Percentiles rank a stretch among this genome's conserved stretches.
Conservation (phyloP, 1,140 invertebrate species). For the Drosophila bipectinata region DNA sequence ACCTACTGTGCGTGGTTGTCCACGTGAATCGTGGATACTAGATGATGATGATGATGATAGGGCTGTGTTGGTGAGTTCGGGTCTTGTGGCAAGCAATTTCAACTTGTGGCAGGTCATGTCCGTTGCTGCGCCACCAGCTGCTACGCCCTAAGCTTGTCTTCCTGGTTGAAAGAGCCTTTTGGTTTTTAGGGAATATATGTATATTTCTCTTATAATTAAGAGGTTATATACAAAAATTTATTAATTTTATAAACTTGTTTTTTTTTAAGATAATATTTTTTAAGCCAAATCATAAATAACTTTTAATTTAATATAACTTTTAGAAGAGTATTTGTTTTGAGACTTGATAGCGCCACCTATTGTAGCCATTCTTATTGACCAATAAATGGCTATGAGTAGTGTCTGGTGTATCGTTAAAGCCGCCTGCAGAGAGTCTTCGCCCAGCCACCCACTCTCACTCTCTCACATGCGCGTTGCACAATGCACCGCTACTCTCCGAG, state of each 20-base stretch:
- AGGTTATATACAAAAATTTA: too few relatives aligned
- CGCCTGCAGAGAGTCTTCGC: slow-evolving; percentile 27
- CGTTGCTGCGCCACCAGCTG: slow-evolving; percentile 7
- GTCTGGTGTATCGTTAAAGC: slow-evolving; percentile 44
- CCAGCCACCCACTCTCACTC: slow-evolving; percentile 3
- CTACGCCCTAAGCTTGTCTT: slow-evolving; percentile 35
- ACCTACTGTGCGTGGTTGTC: slow-evolving; percentile 56
- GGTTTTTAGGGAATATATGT: slow-evolving; percentile 5
- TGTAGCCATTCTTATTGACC: slow-evolving; percentile 45
- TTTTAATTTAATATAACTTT: background rate
- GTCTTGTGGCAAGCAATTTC: slow-evolving; percentile 52
- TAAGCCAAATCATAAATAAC: too few relatives aligned
- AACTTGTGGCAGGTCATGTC: slow-evolving; percentile 64
- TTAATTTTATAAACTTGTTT: too few relatives aligned
- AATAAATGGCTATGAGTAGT: slow-evolving; percentile 44
- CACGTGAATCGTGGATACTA: slow-evolving; percentile 23
- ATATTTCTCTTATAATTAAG: too few relatives aligned
- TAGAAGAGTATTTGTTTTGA: background rate
- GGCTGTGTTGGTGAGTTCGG: slow-evolving; percentile 12
- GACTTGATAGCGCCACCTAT: background rate
- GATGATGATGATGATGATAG: background rate
- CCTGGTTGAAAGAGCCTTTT: slow-evolving; percentile 7
- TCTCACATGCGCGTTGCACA: slow-evolving; percentile 39
- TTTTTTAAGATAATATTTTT: too few relatives aligned
- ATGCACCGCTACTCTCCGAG: slow-evolving; percentile 1